A percentile compares a stretch with the other conserved stretches of the same genome.
These are phyloP conservation scores for Chymomyza caudatula DNA, from an alignment of 2,888 invertebrate genomes.

Conservation along the genomic window DNA sequence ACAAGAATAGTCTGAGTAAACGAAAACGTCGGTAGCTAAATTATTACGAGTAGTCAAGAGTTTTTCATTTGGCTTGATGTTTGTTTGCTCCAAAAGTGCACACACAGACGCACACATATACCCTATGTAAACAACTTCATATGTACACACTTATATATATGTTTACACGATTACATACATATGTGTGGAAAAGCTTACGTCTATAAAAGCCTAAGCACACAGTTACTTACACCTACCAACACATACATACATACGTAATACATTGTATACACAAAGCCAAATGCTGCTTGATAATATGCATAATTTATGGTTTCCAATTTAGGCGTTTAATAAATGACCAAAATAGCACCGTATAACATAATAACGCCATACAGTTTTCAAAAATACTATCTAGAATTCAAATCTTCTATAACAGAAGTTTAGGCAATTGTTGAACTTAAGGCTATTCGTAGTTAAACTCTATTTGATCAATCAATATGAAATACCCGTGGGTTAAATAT, in stretches of 20 bases:
- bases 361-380: too few species aligned
- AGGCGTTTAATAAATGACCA: background rate
- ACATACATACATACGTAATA: constrained; percentile 5
- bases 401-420: background rate
- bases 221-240: background rate
- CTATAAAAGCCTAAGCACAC: constrained; percentile 5
- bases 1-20: constrained; percentile 61
- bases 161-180: background rate
- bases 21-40: constrained; percentile 44
- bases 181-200: background rate
- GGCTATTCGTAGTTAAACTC: background rate
- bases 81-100: constrained; percentile 16
- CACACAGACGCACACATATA: constrained; percentile 3
- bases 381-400: background rate
- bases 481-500: too few species aligned
- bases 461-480: too few species aligned
- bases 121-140: constrained; percentile 6
- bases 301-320: background rate
- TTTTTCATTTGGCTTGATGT: constrained; percentile 44
- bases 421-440: background rate
- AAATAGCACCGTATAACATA: background rate
- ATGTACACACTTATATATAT: background rate
- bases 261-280: background rate
- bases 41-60: constrained; percentile 42
- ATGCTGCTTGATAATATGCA: background rate